These are phyloP conservation scores for Lapara coniferarum DNA, from an alignment of 2,888 invertebrate species.

Conservation along the genomic window DNA sequence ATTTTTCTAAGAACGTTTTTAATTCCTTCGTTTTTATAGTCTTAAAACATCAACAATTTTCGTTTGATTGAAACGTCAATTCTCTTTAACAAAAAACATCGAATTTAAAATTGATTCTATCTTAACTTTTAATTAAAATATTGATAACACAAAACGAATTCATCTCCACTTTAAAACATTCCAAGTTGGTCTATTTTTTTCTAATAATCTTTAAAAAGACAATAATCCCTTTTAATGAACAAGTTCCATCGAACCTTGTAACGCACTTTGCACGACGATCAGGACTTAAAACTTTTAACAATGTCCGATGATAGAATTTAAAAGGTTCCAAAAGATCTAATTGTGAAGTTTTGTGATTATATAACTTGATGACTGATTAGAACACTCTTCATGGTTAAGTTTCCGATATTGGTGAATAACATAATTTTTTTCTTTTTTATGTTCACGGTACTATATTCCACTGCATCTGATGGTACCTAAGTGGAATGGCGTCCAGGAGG, in stretches of 20 bases:
- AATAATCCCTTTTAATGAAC: constrained; percentile 29
- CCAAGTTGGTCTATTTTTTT: constrained; percentile 11
- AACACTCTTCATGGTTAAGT: neutral
- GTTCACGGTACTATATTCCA: no score
- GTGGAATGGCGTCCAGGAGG: no score
- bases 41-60: constrained; percentile 6
- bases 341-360: constrained; percentile 10
- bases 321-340: constrained; percentile 8
- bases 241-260: constrained; percentile 20
- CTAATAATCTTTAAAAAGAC: constrained; percentile 14
- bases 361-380: neutral
- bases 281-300: constrained; percentile 18
- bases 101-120: constrained; percentile 19
- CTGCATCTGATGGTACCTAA: no score
- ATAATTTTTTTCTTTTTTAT: no score
- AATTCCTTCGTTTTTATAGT: constrained; percentile 3
- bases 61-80: constrained; percentile 21
- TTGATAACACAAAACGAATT: constrained; percentile 18
- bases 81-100: constrained; percentile 13
- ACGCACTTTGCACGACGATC: constrained; percentile 21
- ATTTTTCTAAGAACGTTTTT: neutral
- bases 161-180: constrained; percentile 18
- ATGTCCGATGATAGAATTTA: constrained; percentile 15
- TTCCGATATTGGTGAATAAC: no score
- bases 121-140: constrained; percentile 22